Evolutionary conservation across 2,113 vertebrate species (phyloP), one percentile per base, ranked within the genome.

Genomic region (Urocitellus parryii): DNA sequence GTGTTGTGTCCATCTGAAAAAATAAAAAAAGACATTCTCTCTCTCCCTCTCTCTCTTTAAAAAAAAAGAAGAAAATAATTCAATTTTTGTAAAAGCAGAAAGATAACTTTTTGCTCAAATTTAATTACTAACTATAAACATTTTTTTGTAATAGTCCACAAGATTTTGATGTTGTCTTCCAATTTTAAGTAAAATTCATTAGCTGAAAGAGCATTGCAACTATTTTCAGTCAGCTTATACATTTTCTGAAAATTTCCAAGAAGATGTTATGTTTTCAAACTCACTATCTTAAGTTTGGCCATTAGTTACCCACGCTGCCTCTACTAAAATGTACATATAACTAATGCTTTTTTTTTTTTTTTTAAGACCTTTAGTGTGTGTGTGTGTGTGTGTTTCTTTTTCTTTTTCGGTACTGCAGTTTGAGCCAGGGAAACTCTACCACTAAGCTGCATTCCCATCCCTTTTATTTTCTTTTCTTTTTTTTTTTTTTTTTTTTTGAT

Each of bases 181-280:
- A 3, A 51, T 42, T 87, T 58, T 84, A 34, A 67, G 63, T 90
- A 91, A 83, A 83, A 39, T 68, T 37, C 16, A 12, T 91, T 56
- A 70, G 3, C 24, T 53, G 68, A 74, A 82, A 77, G 18, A 79
- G 1, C 2, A 88, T 84, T 80, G 56, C 4, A 89, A 61, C 6
- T 13, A 74, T 68, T 91, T 93, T 84, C 20, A 74, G n/a, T 34
- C 65, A 81, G 81, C 14, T 6, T 76, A 27, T 80, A 22, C 70
- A 80, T 85, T 93, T 94, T 93, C 24, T 90, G 58, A 97, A 58
- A 80, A 25, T 24, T 42, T 84, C 42, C 80, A 86, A 32, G 37
- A 51, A 73, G 25, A 37, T 37, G 24, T 84, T 37, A 37, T 45
- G 24, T 84, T 37, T 80, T 42, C 42, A 95, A 56, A 32, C 68